A percentile compares a stretch with the other conserved stretches of the same genome.
Evolutionary conservation across 2,888 invertebrate genomes (phyloP).

Genomic region (Drosophila lacicola): DNA sequence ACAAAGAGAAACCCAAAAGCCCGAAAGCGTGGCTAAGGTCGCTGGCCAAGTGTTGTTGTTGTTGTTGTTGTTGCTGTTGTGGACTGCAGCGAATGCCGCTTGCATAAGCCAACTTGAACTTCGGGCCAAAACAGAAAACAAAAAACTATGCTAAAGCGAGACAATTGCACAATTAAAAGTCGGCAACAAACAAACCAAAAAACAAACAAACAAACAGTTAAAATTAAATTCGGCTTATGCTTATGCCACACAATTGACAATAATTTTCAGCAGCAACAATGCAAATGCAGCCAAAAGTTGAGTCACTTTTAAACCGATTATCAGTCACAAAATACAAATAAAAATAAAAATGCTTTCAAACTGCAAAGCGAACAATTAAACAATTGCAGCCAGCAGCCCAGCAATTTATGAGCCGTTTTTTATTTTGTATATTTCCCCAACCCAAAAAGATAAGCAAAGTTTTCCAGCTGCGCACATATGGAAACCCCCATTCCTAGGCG

Average conservation of each 20-base stretch:
- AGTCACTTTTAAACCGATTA: conserved; percentile 80
- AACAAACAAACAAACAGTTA: conserved; percentile 41
- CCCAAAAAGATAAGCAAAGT: conserved; percentile 52
- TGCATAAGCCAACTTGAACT: conserved; percentile 67
- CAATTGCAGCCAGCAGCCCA: conserved; percentile 67
- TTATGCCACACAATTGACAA: conserved; percentile 69
- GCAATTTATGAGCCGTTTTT: conserved; percentile 69
- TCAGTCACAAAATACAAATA: conserved; percentile 27
- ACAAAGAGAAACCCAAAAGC: not conserved
- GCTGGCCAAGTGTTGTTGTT: conserved; percentile 42
- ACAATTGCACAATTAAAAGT: conserved; percentile 73
- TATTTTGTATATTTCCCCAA: not conserved
- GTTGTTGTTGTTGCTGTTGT: conserved; percentile 20
- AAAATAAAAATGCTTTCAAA: conserved; percentile 36
- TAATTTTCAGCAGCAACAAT: conserved; percentile 59
- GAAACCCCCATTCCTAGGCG: conserved; percentile 17
- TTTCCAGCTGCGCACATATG: conserved; percentile 40
- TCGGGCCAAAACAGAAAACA: conserved; percentile 34
- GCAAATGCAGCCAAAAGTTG: conserved; percentile 64
- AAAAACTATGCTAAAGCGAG: conserved; percentile 36
- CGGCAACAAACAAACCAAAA: conserved; percentile 41
- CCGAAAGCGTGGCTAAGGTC: conserved; percentile 38
- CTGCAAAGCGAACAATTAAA: conserved; percentile 69
- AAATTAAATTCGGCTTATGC: conserved; percentile 70
- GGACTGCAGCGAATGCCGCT: conserved; percentile 29